Conservation (phyloP, 2,113 vertebrate genomes). For the Chiloscyllium plagiosum region DNA sequence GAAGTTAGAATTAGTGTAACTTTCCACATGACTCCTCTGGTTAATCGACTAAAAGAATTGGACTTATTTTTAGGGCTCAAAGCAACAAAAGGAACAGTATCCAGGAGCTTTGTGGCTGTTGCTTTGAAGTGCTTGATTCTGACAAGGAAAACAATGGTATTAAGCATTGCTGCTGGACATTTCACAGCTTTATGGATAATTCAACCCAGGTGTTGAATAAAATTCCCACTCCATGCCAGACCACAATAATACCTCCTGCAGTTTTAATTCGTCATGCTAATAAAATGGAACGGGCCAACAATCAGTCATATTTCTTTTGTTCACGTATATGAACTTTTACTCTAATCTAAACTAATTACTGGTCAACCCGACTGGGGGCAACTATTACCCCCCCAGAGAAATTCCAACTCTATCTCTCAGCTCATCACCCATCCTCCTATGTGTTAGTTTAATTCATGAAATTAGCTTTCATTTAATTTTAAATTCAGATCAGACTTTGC, state of each 20-base stretch:
- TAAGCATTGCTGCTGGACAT: background rate
- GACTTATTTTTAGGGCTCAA: constrained; percentile 17
- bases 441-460: background rate
- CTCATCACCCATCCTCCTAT: constrained; percentile 7
- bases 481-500: constrained; percentile 1
- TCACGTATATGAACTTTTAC: constrained; percentile 16
- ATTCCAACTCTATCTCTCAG: constrained; percentile 24
- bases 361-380: constrained; percentile 8
- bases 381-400: background rate
- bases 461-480: constrained; percentile 25
- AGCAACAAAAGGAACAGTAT: constrained; percentile 32
- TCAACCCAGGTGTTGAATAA: constrained; percentile 23
- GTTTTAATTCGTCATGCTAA: background rate
- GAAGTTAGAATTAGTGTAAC: constrained; percentile 14
- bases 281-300: constrained; percentile 17
- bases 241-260: constrained; percentile 10
- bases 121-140: constrained; percentile 25
- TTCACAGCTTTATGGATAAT: constrained; percentile 30
- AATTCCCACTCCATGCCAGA: background rate
- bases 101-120: background rate
- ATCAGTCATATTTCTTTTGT: constrained; percentile 20
- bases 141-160: constrained; percentile 16
- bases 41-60: constrained; percentile 16
- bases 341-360: constrained; percentile 22
- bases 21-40: constrained; percentile 15